Evolutionary conservation across 2,888 invertebrate species (phyloP), one percentile per base, ranked within the genome.

Genomic region (Eilema sororculum): DNA sequence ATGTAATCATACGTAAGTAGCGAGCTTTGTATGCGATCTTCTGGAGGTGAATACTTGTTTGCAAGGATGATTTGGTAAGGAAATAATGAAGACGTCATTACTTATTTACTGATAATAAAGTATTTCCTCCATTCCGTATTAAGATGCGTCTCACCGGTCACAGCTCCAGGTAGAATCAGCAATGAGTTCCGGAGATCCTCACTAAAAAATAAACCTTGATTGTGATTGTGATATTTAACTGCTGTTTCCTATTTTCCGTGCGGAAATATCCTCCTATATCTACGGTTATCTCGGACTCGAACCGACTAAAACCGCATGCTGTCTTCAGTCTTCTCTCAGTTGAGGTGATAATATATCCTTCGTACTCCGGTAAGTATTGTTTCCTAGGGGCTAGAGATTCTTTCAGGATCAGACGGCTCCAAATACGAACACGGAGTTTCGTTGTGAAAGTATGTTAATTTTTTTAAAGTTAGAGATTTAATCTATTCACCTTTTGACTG

Each of bases 1-100:
- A 69, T 60, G 65, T 77, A 74, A 60, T 68, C 30, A 60, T 16
- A 60, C 37, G n/a, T 20, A 71, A 71, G 52, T 64, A 67, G 41
- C 24, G 37, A 63, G 56, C 22, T 78, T 71, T 65, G n/a, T 72
- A 63, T 22, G 41, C 65, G 16, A 30, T 60, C n/a, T n/a, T 52
- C n/a, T 52, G 52, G 52, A 52, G 52, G 52, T 52, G 57, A 58
- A 57, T 24, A 24, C 57, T 57, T 57, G 68, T 46, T 52, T 52
- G 52, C n/a, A 52, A n/a, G n/a, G 52, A 52, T n/a, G 52, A 8
- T n/a, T 52, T 9, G 20, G 46, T 46, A 46, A 20, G 52, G 6
- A 52, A n/a, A 52, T 52, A 52, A 52, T 52, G 9, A 20, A 46
- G 46, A 12, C n/a, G 9, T n/a, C 9, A n/a, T n/a, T 52, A 52